Evolutionary conservation across 2,888 invertebrate species (phyloP), one percentile per base, ranked within the genome.

Genomic region (Alviniconcha strummeri): DNA sequence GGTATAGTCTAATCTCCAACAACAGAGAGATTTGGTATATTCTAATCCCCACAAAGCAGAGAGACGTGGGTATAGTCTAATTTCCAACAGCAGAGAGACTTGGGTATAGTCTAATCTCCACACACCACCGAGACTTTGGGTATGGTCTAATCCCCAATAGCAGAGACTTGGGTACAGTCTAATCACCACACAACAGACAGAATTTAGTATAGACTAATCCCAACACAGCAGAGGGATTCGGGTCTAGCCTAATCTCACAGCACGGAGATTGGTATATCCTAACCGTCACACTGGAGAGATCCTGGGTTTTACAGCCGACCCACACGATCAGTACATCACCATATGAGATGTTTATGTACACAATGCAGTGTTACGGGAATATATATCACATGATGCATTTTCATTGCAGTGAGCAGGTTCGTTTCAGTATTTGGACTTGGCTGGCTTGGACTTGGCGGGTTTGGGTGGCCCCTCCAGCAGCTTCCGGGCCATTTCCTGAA

Each of bases 401-500:
- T 57, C 17, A 19, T 19, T n/a, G 7, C 57, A 64, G 6, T 78
- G 78, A 78, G 78, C 79, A 69, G 79, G 11, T 11, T 52, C n/a
- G n/a, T 15, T 52, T 82, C 82, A 82, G 77, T 82, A 82, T 64
- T 82, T 82, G 69, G 82, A 77, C 64, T 82, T 82, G 54, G 82
- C 56, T 13, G 67, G 76, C 55, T 82, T 82, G 17, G 71, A 17
- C 55, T 82, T 82, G 19, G 19, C 19, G 6, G 67, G 54, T n/a
- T 82, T 82, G 75, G 77, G 60, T 19, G 78, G 36, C 52, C 64
- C 54, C 56, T 82, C 82, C 64, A 82, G 71, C 36, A 82, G 67
- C 57, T 82, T 82, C 55, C 77, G 75, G 56, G 82, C 82, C 60
- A 76, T 75, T 64, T 82, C 82, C 82, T 82, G 82, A 11, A 71